These are phyloP conservation scores for Syngnathus floridae DNA, from an alignment of 2,113 vertebrate genomes.

Conservation along the genomic window DNA sequence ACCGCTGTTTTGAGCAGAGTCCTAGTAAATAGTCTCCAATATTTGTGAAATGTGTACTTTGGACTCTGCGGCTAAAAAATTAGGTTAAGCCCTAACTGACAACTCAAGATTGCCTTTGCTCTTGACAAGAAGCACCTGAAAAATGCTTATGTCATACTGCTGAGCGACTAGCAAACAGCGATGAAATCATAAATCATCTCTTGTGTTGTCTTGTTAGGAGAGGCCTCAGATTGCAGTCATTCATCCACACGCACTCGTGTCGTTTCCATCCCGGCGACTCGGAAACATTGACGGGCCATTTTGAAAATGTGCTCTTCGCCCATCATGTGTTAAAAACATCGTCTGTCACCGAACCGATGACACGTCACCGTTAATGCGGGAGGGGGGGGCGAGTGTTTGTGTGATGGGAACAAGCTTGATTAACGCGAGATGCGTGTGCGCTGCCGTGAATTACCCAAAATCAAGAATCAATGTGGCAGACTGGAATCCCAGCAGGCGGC, in stretches of 20 bases:
- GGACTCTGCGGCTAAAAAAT: background rate
- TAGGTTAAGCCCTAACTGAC: background rate
- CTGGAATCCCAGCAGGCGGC: slow-evolving; percentile 45
- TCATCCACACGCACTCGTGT: slow-evolving; percentile 20
- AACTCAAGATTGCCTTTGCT: background rate
- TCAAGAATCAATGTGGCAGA: slow-evolving; percentile 56
- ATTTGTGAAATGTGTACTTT: too few relatives aligned
- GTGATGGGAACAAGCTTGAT: slow-evolving; percentile 60
- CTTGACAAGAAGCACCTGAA: too few relatives aligned
- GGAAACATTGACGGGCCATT: slow-evolving; percentile 43
- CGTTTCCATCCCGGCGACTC: slow-evolving; percentile 45
- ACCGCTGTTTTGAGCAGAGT: too few relatives aligned
- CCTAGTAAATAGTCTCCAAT: too few relatives aligned
- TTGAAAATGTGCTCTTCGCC: slow-evolving; percentile 69
- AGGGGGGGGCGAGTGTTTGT: slow-evolving; percentile 1
- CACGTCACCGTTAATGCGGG: slow-evolving; percentile 56
- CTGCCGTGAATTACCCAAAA: slow-evolving; percentile 59
- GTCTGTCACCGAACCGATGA: slow-evolving; percentile 66
- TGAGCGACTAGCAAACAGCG: background rate
- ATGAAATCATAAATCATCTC: background rate
- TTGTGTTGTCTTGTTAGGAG: slow-evolving; percentile 39
- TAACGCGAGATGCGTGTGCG: slow-evolving; percentile 65
- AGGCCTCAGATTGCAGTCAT: slow-evolving; percentile 46
- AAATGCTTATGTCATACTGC: background rate
- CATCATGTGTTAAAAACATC: slow-evolving; percentile 72